Conservation (phyloP, 2,113 vertebrate genomes). For the Zosterops borbonicus region DNA sequence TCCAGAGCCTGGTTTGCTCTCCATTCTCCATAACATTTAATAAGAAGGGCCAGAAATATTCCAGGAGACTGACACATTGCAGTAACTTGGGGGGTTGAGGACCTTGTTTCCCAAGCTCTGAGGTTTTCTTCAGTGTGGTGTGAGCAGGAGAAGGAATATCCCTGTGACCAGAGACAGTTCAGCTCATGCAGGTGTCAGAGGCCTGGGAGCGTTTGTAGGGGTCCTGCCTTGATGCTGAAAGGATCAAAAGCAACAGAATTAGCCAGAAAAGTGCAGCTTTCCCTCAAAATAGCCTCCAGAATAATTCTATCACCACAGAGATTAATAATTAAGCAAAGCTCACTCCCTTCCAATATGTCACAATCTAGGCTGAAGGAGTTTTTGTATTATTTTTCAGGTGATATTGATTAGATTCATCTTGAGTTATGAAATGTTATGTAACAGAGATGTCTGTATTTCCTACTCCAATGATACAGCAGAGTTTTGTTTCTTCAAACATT, state of each 20-base stretch:
- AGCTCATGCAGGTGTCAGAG: neutral
- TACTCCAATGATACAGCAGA: neutral
- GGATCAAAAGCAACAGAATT: neutral
- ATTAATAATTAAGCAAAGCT: constrained; percentile 33
- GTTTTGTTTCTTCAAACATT: neutral
- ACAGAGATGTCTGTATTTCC: neutral
- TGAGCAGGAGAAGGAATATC: neutral
- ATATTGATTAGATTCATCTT: neutral
- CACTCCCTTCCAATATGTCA: neutral
- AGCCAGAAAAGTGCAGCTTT: neutral
- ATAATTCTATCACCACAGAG: neutral
- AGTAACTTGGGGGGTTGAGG: neutral
- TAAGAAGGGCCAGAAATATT: neutral
- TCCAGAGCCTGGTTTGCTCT: neutral
- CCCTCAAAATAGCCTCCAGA: neutral
- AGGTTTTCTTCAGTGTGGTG: neutral
- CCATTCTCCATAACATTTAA: neutral
- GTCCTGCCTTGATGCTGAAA: neutral
- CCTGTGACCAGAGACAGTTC: neutral
- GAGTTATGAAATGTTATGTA: neutral
- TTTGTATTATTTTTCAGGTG: constrained; percentile 2
- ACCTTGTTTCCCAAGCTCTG: neutral
- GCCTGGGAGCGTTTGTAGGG: fast-evolving
- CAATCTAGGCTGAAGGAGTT: neutral
- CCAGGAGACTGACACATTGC: neutral